Base-by-base conservation (phyloP, 2,797 vertebrate species). In the Anas capensis region DNA sequence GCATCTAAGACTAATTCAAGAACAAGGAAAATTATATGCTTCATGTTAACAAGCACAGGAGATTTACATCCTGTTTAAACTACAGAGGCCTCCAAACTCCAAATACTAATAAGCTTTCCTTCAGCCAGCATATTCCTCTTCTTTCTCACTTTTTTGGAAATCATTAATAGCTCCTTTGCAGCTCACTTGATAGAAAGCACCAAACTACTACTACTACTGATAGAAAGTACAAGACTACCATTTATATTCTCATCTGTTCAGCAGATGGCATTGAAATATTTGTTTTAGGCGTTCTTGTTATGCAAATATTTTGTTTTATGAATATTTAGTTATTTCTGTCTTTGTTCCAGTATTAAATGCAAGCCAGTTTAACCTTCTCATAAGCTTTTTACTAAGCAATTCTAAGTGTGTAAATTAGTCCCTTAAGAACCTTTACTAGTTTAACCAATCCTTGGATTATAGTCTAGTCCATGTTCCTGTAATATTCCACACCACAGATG, bases 51-150 rank as follows among this genome's bases (percentile, higher is more conserved):
- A 93, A 69, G 65, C 72, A 95, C 31, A 91, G 34, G 68, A 86
- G 19, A 4, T 92, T 69, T 81, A 73, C 11, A 18, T 78, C 29
- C 65, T 95, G 18, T 90, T 97, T 96, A 91, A 83, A 89, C 72
- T 96, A 96, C 72, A 64, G 83, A 66, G 69, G 70, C 61, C 58
- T 81, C 85, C 78, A 94, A 90, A 31, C 5, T 84, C 54, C 27
- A 46, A 53, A 38, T 15, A 42, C 4, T 72, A 78, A 69, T 53
- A 71, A 60, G 64, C 2, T 78, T 82, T 40, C 31, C 86, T 88
- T 68, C 33, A 14, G 1, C 16, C 38, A 56, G 9, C 10, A 12
- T 81, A 61, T 60, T 80, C 15, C 17, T 64, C 21, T 23, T 69
- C 26, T 72, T 79, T 76, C 57, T 58, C 6, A 19, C 33, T 66